Percentiles rank a stretch among this genome's conserved stretches.
phyloP scores from a whole-genome alignment of 2,888 invertebrate species.

The Pheosia tremula region DNA sequence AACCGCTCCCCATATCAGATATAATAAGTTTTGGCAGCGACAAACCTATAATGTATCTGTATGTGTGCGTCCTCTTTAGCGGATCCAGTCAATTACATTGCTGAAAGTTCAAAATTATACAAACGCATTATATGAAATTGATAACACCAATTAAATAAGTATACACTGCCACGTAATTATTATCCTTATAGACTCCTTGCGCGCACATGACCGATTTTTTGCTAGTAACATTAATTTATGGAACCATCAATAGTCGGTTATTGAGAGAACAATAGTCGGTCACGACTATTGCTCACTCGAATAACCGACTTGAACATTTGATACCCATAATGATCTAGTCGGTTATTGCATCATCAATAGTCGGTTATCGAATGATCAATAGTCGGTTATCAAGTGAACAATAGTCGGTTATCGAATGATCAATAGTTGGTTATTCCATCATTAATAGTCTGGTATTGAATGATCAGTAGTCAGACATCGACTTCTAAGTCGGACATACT shows the following conservation, averaged over 20 bases:
- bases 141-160: slow-evolving; percentile 33
- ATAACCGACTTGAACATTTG: too few species aligned
- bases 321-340: not conserved
- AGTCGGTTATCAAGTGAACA: slow-evolving; percentile 6
- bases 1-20: too few species aligned
- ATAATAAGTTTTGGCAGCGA: not conserved
- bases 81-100: slow-evolving; percentile 33
- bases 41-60: not conserved
- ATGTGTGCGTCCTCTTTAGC: not conserved
- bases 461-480: not conserved
- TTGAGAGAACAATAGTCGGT: not conserved
- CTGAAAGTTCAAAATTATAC: slow-evolving; percentile 33
- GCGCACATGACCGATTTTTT: not conserved
- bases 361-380: not conserved
- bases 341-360: not conserved
- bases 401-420: not conserved
- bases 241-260: not conserved
- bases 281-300: too few species aligned
- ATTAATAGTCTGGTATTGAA: too few species aligned
- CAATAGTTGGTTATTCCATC: too few species aligned
- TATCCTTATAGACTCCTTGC: slow-evolving; percentile 24
- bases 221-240: too few species aligned
- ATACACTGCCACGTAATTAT: slow-evolving; percentile 42
- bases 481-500: too few species aligned
- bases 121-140: slow-evolving; percentile 15